These are phyloP conservation scores for Oreohelix idahoensis DNA, from an alignment of 1,140 invertebrate species.

Conservation along the genomic window DNA sequence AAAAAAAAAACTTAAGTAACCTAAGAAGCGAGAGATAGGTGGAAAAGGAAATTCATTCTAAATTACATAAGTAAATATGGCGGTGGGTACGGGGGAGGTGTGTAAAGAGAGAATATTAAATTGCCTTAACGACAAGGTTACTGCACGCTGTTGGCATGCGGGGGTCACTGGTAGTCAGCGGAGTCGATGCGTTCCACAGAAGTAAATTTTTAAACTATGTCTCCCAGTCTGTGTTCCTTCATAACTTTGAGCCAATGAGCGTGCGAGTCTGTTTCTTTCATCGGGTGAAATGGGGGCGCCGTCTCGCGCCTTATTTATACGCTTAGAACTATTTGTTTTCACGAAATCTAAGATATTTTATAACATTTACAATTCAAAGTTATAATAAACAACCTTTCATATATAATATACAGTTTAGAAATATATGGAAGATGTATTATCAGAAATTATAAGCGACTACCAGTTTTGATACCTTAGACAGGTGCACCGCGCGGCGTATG, in stretches of 20 bases:
- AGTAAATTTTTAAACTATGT: not conserved
- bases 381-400: not conserved
- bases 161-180: not conserved
- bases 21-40: too few relatives aligned
- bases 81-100: too few relatives aligned
- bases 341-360: not conserved
- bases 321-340: not conserved
- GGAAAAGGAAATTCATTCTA: too few relatives aligned
- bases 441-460: not conserved
- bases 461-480: not conserved
- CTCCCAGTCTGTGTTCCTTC: not conserved
- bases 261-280: conserved; percentile 1
- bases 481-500: conserved; percentile 8
- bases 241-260: conserved; percentile 30
- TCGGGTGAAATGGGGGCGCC: conserved; percentile 37
- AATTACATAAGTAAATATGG: too few relatives aligned
- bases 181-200: not conserved
- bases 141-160: too few relatives aligned
- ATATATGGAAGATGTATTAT: not conserved
- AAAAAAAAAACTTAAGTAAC: too few relatives aligned
- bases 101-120: too few relatives aligned
- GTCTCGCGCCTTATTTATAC: not conserved
- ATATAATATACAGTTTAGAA: not conserved
- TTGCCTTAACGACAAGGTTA: too few relatives aligned
- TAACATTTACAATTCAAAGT: not conserved